phyloP scores from a whole-genome alignment of 2,113 vertebrate species.

The Falcunculus frontatus region DNA sequence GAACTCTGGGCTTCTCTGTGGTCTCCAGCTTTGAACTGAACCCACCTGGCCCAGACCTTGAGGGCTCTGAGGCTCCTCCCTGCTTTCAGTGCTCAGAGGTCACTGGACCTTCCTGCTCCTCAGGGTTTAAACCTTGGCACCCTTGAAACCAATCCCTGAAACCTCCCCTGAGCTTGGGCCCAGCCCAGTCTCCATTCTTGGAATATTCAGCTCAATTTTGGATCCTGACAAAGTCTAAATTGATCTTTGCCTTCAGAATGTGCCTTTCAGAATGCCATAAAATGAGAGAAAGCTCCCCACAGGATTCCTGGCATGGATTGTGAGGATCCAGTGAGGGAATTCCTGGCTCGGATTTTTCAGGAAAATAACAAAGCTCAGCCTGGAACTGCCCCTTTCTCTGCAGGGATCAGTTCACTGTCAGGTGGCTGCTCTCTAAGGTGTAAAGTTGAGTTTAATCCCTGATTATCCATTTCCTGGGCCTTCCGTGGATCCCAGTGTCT shows the following conservation, averaged over 20 bases:
- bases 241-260: neutral
- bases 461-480: neutral
- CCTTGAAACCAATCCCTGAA: neutral
- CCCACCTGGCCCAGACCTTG: neutral
- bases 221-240: neutral
- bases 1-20: neutral
- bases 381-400: neutral
- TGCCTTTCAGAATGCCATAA: neutral
- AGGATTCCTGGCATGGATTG: neutral
- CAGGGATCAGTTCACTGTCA: neutral
- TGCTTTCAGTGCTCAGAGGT: neutral
- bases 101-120: neutral
- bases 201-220: neutral
- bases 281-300: neutral
- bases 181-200: neutral
- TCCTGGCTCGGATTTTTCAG: neutral
- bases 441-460: neutral
- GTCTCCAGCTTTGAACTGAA: neutral
- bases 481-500: neutral
- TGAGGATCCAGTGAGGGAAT: neutral
- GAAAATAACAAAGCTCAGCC: neutral
- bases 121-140: neutral
- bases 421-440: neutral
- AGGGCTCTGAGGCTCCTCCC: neutral
- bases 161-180: neutral